A percentile compares a stretch with the other conserved stretches of the same genome.
Evolutionary conservation across 2,888 invertebrate genomes (phyloP).

Genomic region (Drosophila falleni): DNA sequence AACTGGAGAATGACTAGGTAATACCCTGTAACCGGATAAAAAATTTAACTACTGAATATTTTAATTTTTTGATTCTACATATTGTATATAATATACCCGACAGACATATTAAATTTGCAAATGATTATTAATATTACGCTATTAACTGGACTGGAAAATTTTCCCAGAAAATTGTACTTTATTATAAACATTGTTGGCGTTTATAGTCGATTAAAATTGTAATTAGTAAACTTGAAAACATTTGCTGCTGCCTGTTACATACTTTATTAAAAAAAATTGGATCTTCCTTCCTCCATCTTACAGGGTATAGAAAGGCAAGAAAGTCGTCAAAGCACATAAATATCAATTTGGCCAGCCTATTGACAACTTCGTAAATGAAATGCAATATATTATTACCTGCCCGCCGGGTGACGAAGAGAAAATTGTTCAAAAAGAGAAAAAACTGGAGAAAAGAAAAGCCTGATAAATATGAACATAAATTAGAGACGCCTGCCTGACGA

Average conservation of each 20-base stretch:
- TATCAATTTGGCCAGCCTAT: constrained; percentile 58
- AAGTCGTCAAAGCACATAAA: constrained; percentile 43
- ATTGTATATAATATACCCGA: too few species aligned
- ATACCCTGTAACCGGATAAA: constrained; percentile 7
- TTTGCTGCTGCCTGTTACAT: not conserved
- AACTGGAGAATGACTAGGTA: not conserved
- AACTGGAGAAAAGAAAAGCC: constrained; percentile 16
- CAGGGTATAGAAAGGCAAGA: constrained; percentile 23
- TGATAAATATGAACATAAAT: constrained; percentile 36
- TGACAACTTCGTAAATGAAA: constrained; percentile 46
- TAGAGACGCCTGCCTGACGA: constrained; percentile 29
- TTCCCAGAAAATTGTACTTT: too few species aligned
- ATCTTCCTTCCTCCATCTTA: too few species aligned
- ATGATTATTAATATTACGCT: not conserved
- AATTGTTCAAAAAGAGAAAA: constrained; percentile 2
- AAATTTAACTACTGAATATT: not conserved
- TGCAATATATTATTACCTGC: constrained; percentile 46
- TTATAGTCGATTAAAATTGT: too few species aligned
- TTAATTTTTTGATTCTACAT: too few species aligned
- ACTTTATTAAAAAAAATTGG: not conserved
- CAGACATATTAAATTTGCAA: not conserved
- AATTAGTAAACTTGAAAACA: not conserved
- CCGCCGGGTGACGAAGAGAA: not conserved
- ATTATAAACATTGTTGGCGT: too few species aligned
- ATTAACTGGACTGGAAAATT: too few species aligned